Base-by-base conservation (phyloP, 2,113 vertebrate genomes). In the Illadopsis cleaveri region DNA sequence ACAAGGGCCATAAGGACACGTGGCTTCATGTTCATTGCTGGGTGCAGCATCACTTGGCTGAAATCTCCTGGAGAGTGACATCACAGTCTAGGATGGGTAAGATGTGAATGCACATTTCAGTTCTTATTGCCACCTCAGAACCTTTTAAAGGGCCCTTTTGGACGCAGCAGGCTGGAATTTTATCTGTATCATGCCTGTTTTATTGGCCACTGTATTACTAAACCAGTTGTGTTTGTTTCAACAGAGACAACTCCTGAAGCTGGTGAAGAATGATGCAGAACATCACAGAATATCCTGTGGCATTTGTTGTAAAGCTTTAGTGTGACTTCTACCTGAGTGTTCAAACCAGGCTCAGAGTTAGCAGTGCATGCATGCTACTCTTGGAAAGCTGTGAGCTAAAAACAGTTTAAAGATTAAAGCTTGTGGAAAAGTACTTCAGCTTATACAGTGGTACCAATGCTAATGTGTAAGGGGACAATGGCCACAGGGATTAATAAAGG, bases 401-500 rank as follows among this genome's bases (percentile, higher is more conserved):
- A 83, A 9, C 66, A 76, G 16, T 47, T 54, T 71, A 60, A 60
- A 61, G 47, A 54, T 77, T 61, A 86, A 81, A 42, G 77, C 53
- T 37, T 92, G 65, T 60, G 51, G 56, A 71, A 70, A 83, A 84
- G 12, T 64, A 31, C 23, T 66, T 82, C n/a, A 23, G 44, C 20
- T 92, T 84, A 8, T 37, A 53, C n/a, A 33, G n/a, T 68, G 6
- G 38, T 66, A 77, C 44, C 15, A 23, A 1, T 40, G 8, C 2
- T 4, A 73, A 44, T 81, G 40, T 83, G 53, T 58, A 61, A 71
- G 37, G 40, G 48, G 44, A 87, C 27, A 44, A 27, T 76, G 70
- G 48, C 38, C 57, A 27, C 17, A 12, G 61, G 47, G n/a, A 50
- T 94, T 89, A 95, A 92, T 96, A 96, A 96, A 96, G 69, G 25